A percentile compares a stretch with the other conserved stretches of the same genome.
Evolutionary conservation across 2,888 invertebrate species (phyloP).

Genomic region (Pedicia rivosa): DNA sequence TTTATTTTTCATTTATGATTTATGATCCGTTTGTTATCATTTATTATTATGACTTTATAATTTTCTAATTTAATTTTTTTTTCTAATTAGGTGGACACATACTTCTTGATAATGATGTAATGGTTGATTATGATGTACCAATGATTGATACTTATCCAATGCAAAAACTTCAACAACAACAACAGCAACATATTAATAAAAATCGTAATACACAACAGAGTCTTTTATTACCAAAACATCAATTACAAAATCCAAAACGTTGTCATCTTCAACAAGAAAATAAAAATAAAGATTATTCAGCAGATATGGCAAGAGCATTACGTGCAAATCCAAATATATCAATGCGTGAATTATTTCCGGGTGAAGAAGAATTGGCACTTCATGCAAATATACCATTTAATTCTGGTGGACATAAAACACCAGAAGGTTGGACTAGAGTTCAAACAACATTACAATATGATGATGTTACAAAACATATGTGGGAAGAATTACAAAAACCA

Average conservation of each 20-base stretch:
- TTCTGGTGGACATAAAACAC: slow-evolving; percentile 45
- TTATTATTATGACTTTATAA: no score
- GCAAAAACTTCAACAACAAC: slow-evolving; percentile 10
- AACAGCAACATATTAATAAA: slow-evolving; percentile 15
- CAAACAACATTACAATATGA: slow-evolving; percentile 67
- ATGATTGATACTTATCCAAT: slow-evolving; percentile 13
- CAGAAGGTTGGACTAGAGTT: slow-evolving; percentile 74
- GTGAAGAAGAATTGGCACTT: slow-evolving; percentile 66
- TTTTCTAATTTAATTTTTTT: no score
- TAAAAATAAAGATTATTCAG: neutral
- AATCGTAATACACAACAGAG: neutral
- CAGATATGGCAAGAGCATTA: slow-evolving; percentile 23
- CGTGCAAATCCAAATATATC: slow-evolving; percentile 60
- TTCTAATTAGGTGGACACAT: slow-evolving; percentile 18
- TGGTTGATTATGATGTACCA: slow-evolving; percentile 26
- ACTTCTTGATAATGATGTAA: slow-evolving; percentile 21
- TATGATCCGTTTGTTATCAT: no score
- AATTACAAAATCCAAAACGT: neutral
- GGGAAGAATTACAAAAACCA: slow-evolving; percentile 70
- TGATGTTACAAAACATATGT: slow-evolving; percentile 59
- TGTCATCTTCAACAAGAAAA: neutral
- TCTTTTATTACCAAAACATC: neutral
- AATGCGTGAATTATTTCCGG: slow-evolving; percentile 63
- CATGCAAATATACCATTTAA: slow-evolving; percentile 51
- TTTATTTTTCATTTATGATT: no score